Evolutionary conservation across 1,140 invertebrate species (phyloP).

Genomic region (Vollenhovia emeryi): DNA sequence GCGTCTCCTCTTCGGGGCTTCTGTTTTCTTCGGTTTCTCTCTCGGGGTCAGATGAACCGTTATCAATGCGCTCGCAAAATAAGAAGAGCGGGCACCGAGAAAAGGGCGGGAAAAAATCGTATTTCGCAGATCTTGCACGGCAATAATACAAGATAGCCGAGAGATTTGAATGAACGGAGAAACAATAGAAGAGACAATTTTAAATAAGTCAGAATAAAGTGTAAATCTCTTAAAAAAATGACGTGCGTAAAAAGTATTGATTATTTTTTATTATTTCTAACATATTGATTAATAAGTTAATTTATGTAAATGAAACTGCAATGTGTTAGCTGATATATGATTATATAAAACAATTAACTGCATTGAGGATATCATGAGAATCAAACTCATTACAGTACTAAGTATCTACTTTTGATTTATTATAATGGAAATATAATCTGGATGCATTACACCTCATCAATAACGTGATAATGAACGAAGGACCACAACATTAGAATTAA

Average conservation of each 20-base stretch:
- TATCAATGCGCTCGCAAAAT: slow-evolving; percentile 53
- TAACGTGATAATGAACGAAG: not conserved
- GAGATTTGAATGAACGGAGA: not conserved
- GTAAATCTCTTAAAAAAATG: not conserved
- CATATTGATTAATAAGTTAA: not conserved
- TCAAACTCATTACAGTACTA: not conserved
- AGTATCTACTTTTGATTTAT: not conserved
- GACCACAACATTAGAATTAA: not conserved
- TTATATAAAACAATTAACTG: not conserved
- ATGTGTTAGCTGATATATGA: not conserved
- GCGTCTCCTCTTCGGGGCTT: slow-evolving; percentile 64
- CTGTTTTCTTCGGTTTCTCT: slow-evolving; percentile 63
- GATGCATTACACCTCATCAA: not conserved
- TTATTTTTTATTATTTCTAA: not conserved
- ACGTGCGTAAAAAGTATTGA: not conserved
- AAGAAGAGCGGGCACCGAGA: not conserved
- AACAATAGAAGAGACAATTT: not conserved
- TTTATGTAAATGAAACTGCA: not conserved
- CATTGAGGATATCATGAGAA: not conserved
- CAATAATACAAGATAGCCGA: not conserved
- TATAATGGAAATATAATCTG: not conserved
- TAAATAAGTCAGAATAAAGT: not conserved
- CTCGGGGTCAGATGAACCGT: slow-evolving; percentile 63
- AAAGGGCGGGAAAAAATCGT: not conserved
- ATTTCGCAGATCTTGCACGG: not conserved